Conservation (phyloP, 2,797 vertebrate genomes). For the Sebastolobus altivelis region DNA sequence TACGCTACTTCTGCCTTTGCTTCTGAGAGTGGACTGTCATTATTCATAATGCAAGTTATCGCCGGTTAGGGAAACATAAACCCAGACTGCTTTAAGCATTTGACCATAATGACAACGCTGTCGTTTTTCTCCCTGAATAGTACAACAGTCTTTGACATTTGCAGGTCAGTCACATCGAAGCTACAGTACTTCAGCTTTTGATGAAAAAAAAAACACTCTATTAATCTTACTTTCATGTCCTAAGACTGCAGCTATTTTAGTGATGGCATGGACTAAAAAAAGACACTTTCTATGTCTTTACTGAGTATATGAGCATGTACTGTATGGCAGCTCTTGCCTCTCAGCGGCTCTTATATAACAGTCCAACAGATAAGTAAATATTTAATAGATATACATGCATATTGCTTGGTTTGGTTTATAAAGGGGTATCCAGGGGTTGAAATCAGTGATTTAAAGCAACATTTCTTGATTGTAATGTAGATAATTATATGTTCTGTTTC, state of each 20-base stretch:
- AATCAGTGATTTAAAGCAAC: conserved; percentile 45
- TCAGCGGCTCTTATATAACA: conserved; percentile 46
- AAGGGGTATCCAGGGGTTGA: conserved; percentile 15
- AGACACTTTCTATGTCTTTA: conserved; percentile 10
- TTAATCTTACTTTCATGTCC: conserved; percentile 27
- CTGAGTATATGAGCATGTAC: conserved; percentile 6
- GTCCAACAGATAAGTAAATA: conserved; percentile 65
- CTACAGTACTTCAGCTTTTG: not conserved
- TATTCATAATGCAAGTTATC: not conserved
- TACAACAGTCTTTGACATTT: conserved; percentile 1
- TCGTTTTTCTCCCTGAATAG: not conserved
- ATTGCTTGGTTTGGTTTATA: conserved; percentile 48
- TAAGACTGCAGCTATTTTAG: conserved; percentile 30
- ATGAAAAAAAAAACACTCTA: not conserved
- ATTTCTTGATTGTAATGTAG: conserved; percentile 44
- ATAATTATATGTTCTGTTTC: conserved; percentile 45
- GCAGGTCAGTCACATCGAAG: not conserved
- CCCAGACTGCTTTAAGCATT: not conserved
- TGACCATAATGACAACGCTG: not conserved
- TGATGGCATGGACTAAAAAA: conserved; percentile 32
- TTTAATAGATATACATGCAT: conserved; percentile 49
- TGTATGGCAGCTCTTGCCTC: conserved; percentile 27
- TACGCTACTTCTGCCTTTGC: not conserved
- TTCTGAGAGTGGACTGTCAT: not conserved
- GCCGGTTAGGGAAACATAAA: not conserved